Conservation (phyloP, 1,140 invertebrate species). For the Hycleus phaleratus region DNA sequence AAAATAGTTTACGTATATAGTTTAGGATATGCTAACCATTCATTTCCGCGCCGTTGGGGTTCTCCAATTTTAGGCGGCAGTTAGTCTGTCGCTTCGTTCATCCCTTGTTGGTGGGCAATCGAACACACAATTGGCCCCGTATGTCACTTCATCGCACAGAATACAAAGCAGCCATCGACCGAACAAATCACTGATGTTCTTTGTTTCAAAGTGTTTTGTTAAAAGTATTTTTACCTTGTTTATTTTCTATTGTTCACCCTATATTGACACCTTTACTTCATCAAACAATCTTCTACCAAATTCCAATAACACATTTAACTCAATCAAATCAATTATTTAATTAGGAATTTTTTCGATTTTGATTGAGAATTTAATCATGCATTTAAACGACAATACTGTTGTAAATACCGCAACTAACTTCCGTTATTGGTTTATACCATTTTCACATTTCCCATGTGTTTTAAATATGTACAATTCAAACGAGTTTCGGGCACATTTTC, state of each 20-base stretch:
- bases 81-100: slow-evolving; percentile 15
- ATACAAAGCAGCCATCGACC: slow-evolving; percentile 22
- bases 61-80: slow-evolving; percentile 12
- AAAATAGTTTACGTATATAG: slow-evolving; percentile 5
- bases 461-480: slow-evolving; percentile 15
- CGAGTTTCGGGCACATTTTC: slow-evolving; percentile 8
- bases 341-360: not conserved
- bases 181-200: slow-evolving; percentile 22
- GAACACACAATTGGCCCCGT: slow-evolving; percentile 19
- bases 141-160: slow-evolving; percentile 24
- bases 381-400: slow-evolving; percentile 12
- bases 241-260: slow-evolving; percentile 9
- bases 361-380: slow-evolving; percentile 15
- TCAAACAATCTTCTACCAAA: slow-evolving; percentile 3
- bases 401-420: slow-evolving; percentile 11
- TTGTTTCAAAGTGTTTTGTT: slow-evolving; percentile 24
- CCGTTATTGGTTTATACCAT: slow-evolving; percentile 9
- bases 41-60: slow-evolving; percentile 16
- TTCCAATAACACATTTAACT: not conserved
- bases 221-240: slow-evolving; percentile 18
- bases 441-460: slow-evolving; percentile 14
- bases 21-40: slow-evolving; percentile 13
- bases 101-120: slow-evolving; percentile 16
- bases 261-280: not conserved
- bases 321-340: not conserved